Conservation (phyloP, 2,888 invertebrate species). For the Panopea generosa region DNA sequence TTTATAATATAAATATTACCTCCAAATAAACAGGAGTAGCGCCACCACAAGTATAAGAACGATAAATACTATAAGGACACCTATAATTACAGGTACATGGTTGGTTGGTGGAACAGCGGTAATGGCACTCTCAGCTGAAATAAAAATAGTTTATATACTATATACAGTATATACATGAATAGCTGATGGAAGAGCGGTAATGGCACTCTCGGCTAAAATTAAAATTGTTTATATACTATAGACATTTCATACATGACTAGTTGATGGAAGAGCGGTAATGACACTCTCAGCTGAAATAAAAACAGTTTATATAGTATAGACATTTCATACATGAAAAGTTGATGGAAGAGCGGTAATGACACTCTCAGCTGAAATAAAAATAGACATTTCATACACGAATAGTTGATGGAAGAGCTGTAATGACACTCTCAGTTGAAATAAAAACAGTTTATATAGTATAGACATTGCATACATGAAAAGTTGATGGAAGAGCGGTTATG, state of each 20-base stretch:
- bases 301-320: neutral
- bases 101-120: slow-evolving; percentile 71
- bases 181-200: too few relatives aligned
- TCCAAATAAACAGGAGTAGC: slow-evolving; percentile 78
- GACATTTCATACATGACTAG: neutral
- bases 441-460: neutral
- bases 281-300: slow-evolving; percentile 2
- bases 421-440: too few relatives aligned
- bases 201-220: slow-evolving; percentile 65
- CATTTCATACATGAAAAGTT: neutral
- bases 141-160: slow-evolving; percentile 24
- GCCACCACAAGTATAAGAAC: slow-evolving; percentile 78
- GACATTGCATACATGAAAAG: neutral
- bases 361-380: slow-evolving; percentile 5
- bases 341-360: too few relatives aligned
- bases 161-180: neutral
- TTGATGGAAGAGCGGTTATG: too few relatives aligned
- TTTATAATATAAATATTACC: too few relatives aligned
- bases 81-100: slow-evolving; percentile 78
- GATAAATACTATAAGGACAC: slow-evolving; percentile 79
- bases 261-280: too few relatives aligned
- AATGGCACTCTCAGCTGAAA: slow-evolving; percentile 71
- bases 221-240: slow-evolving; percentile 8
- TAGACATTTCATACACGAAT: too few relatives aligned
- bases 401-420: too few relatives aligned